A percentile compares a stretch with the other conserved stretches of the same genome.
phyloP scores from a whole-genome alignment of 2,113 vertebrate genomes.

The Eptesicus fuscus region DNA sequence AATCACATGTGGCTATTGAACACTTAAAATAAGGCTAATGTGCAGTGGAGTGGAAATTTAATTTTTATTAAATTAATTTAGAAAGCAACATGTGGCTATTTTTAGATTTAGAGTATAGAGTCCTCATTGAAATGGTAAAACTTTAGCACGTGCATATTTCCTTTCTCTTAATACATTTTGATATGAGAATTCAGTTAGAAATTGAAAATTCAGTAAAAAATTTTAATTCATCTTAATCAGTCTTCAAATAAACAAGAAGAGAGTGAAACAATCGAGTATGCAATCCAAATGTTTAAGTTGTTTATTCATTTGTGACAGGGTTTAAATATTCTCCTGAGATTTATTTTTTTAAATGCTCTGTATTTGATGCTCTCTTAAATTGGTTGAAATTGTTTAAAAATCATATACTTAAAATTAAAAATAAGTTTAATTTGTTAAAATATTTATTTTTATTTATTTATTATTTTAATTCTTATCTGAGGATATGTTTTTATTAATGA shows the following conservation, averaged over 20 bases:
- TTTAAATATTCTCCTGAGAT: background rate
- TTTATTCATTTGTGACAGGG: background rate
- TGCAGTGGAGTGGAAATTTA: background rate
- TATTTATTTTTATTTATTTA: background rate
- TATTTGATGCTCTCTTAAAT: background rate
- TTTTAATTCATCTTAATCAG: background rate
- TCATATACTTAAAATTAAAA: background rate
- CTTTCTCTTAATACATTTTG: slow-evolving; percentile 12
- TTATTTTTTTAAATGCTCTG: background rate
- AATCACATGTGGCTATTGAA: background rate
- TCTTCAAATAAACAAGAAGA: background rate
- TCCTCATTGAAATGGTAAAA: background rate
- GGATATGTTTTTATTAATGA: no score
- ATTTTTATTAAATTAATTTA: background rate
- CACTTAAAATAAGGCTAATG: background rate
- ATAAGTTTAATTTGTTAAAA: background rate
- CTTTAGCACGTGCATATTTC: background rate
- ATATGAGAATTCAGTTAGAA: slow-evolving; percentile 2
- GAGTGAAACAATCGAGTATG: background rate
- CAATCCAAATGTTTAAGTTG: background rate
- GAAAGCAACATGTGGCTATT: background rate
- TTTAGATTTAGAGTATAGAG: background rate
- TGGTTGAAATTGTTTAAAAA: background rate
- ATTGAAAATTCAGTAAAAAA: background rate
- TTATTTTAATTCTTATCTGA: no score